These are phyloP conservation scores for Polydrusus tereticollis DNA, from an alignment of 2,888 invertebrate genomes.

Conservation along the genomic window DNA sequence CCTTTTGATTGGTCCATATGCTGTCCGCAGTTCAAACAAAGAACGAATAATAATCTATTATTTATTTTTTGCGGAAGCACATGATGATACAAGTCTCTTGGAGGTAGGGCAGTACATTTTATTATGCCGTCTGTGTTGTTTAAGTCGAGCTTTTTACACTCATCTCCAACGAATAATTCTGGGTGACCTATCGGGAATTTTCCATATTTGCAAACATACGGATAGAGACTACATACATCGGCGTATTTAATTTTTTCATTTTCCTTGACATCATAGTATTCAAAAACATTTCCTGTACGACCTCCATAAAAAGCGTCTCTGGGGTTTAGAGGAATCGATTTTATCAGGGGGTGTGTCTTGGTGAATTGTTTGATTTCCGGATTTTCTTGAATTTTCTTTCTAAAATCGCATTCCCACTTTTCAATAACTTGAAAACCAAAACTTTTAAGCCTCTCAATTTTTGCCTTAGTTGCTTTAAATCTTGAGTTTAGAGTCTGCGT, in stretches of 20 bases:
- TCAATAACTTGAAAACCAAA: conserved; percentile 36
- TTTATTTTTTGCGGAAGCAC: conserved; percentile 49
- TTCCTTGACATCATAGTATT: no score
- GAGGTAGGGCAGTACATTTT: conserved; percentile 51
- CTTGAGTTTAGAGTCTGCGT: conserved; percentile 25
- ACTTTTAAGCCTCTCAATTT: conserved; percentile 27
- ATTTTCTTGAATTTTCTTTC: neutral
- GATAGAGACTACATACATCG: no score
- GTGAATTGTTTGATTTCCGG: neutral
- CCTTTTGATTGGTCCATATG: conserved; percentile 46
- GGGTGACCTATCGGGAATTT: conserved; percentile 58
- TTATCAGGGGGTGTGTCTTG: conserved; percentile 31
- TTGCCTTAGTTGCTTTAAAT: conserved; percentile 33
- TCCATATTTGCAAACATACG: no score
- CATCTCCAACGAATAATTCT: conserved; percentile 32
- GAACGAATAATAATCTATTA: conserved; percentile 57
- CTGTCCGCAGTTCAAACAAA: conserved; percentile 60
- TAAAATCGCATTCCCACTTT: conserved; percentile 50
- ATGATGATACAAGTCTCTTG: conserved; percentile 49
- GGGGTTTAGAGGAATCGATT: conserved; percentile 39
- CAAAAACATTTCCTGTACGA: no score
- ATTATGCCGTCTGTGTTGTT: conserved; percentile 37
- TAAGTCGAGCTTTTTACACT: conserved; percentile 46
- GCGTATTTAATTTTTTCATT: no score
- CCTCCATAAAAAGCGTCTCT: conserved; percentile 49